Evolutionary conservation across 1,140 invertebrate species (phyloP), one percentile per base, ranked within the genome.

Genomic region (Eciton burchellii): DNA sequence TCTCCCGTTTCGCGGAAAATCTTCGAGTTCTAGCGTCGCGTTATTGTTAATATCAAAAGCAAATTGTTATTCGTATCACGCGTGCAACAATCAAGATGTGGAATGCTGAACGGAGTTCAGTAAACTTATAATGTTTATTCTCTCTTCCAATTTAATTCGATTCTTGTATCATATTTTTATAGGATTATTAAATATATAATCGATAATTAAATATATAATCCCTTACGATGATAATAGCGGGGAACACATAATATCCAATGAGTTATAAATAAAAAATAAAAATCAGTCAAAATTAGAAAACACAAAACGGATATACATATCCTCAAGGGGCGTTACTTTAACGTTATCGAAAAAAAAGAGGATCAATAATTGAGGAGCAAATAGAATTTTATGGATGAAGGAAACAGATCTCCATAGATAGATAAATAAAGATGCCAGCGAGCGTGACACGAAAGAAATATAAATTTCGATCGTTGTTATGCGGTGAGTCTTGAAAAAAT

Each of bases 1-100:
- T 79, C 63, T 79, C 77, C 73, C 82, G 54, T 87, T 87, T 87
- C 79, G 52, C 24, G 29, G 52, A 70, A 79, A 57, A 68, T 79
- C 24, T 45, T 60, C 16, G 16, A 52, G 45, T 12, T 43, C 57
- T 60, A 41, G 24, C 21, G 14, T 14, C 16, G 12, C 52, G 21
- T 16, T 63, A 29, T n/a, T 79, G 29, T 19, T 45, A 57, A 79
- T 79, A 70, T 68, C 47, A 57, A 70, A 16, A 77, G 1, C 21
- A 19, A 0, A 19, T 43, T 49, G 54, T 68, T 19, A 68, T 56
- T 57, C 21, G 0, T 29, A 6, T 68, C 6, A 56, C 19, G n/a
- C n/a, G 49, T 29, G n/a, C 14, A 68, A 68, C 29, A 14, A 54
- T 21, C 29, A 0, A 5, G 24, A 0, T n/a, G n/a, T n/a, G 35